Evolutionary conservation across 2,797 vertebrate genomes (phyloP), one percentile per base, ranked within the genome.

Genomic region (Phoebastria nigripes): DNA sequence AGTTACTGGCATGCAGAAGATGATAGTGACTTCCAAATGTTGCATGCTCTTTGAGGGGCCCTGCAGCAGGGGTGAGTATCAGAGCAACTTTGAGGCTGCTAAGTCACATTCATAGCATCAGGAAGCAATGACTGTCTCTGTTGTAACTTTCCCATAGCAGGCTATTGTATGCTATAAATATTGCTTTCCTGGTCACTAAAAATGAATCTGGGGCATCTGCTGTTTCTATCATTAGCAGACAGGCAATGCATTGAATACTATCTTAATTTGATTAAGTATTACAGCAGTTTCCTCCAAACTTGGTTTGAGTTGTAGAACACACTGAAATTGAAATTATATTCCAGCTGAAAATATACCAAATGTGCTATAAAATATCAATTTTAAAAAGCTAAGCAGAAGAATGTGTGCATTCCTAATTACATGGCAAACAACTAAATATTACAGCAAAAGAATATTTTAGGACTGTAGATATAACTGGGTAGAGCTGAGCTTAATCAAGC

Each of bases 91-190:
- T 1, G 65, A 59, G 63, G 19, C 17, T 49, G 55, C 49, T 17
- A 9, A 65, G 69, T 26, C 74, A 52, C 1, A 0, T 33, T 29
- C 4, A 1, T 10, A 59, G 67, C 42, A 46, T 13, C 55, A 66
- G 63, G 51, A 71, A 78, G 42, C 21, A 46, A 9, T 1, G 1
- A 6, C 8, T 63, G 21, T 16, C 59, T 61, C 55, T 26, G 15
- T 15, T n/a, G 31, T 11, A 14, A 21, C 26, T 54, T 54, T 17
- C 47, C 31, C 54, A 44, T 66, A 62, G 21, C 12, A n/a, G 39
- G 33, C 41, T 47, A 3, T 61, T 55, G 63, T 39, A 2, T 35
- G 10, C 63, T n/a, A 22, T 24, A 25, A 65, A 6, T 31, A 54
- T 20, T 61, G 21, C 28, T 71, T 59, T 59, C 46, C 15, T 58